phyloP scores from a whole-genome alignment of 1,140 invertebrate genomes.

The Hyles euphorbiae region DNA sequence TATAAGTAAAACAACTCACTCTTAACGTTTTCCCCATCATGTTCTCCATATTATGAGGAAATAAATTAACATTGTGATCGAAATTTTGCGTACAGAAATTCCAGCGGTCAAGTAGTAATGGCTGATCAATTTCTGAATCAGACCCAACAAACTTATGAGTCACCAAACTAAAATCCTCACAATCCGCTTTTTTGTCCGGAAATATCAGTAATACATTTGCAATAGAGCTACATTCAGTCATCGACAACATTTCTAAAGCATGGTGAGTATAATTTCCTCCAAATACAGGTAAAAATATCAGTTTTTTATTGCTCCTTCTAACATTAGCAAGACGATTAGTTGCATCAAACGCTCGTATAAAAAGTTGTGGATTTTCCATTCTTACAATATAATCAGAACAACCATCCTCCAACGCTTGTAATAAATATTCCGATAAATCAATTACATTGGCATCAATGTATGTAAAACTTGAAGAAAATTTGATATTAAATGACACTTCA shows the following conservation, averaged over 20 bases:
- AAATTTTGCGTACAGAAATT: constrained; percentile 44
- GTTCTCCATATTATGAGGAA: constrained; percentile 58
- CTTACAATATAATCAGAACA: constrained; percentile 62
- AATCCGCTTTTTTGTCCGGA: no score
- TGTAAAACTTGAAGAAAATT: constrained; percentile 30
- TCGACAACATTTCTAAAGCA: constrained; percentile 34
- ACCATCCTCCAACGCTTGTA: constrained; percentile 46
- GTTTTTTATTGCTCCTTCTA: constrained; percentile 53
- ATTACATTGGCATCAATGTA: constrained; percentile 26
- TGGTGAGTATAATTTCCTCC: constrained; percentile 16
- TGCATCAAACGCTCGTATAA: constrained; percentile 47
- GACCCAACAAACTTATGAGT: constrained; percentile 53
- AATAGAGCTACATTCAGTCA: constrained; percentile 43
- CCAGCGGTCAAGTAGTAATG: constrained; percentile 48
- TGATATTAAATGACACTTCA: constrained; percentile 27
- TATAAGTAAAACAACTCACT: constrained; percentile 60
- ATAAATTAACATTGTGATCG: constrained; percentile 40
- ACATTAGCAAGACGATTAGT: constrained; percentile 39
- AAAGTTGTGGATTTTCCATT: constrained; percentile 37
- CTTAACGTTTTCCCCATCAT: constrained; percentile 52
- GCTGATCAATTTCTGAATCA: constrained; percentile 26
- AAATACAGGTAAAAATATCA: constrained; percentile 44
- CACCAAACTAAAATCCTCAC: neutral
- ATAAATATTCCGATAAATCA: constrained; percentile 31
- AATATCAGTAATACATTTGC: constrained; percentile 44